Base-by-base conservation (phyloP, 2,888 invertebrate species). In the Apamea monoglypha region DNA sequence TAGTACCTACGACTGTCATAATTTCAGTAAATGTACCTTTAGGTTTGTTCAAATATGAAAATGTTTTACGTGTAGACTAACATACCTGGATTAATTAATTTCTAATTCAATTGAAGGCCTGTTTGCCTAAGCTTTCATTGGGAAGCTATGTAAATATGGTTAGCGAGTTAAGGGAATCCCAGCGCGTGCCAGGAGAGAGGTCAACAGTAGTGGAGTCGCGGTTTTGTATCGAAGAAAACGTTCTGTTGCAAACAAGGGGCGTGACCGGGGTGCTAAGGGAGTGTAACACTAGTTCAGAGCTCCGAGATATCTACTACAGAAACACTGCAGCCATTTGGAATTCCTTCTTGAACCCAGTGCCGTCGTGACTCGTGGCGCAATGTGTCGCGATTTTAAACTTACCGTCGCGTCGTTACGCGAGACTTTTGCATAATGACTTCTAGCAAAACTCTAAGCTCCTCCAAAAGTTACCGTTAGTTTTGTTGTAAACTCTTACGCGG, bases 361-460 rank as follows among this genome's bases (percentile, higher is more conserved):
- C 68, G 18, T 53, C 32, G 10, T 53, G 70, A 18, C 29, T 50
- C 47, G 61, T 68, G 66, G 61, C 75, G 64, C 83, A 80, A 87
- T 90, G 82, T 88, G 90, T 86, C 84, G 76, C 88, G 87, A 89
- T 91, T 91, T 90, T 88, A 87, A 91, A 91, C 86, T 89, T 86
- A 86, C 81, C 81, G 81, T 86, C 80, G 80, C 80, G 80, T 88
- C 71, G 82, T 87, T 89, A 85, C 82, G 84, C 84, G 80, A 85
- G 79, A 85, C 88, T 88, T 90, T 90, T 90, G 90, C 91, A 91
- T 92, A 92, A 92, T 90, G 87, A 89, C 88, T 88, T 80, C 36
- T 59, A 72, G 79, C 81, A 84, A 89, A 90, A 90, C 90, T 88
- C 88, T 79, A 85, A 87, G 86, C 84, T 84, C 59, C 75, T 25